A percentile compares a stretch with the other conserved stretches of the same genome.
Evolutionary conservation across 2,888 invertebrate species (phyloP).

Genomic region (Drosophila hawaiiensis): DNA sequence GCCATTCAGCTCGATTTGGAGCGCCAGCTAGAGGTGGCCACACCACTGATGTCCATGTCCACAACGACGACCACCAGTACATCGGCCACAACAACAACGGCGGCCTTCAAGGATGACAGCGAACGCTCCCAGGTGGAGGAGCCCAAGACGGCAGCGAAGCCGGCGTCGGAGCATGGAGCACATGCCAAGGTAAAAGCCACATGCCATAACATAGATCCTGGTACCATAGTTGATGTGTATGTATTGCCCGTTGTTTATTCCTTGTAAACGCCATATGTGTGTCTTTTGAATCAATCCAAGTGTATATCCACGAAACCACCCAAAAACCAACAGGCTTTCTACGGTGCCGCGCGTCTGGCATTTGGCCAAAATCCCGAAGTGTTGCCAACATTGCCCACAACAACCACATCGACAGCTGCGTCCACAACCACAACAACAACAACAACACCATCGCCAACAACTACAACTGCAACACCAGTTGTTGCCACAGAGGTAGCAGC

Average conservation of each 20-base stretch:
- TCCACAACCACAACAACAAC: conserved; percentile 55
- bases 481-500: conserved; percentile 46
- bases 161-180: conserved; percentile 53
- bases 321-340: conserved; percentile 86
- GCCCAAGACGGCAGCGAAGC: conserved; percentile 61
- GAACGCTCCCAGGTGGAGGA: conserved; percentile 71
- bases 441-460: conserved; percentile 67
- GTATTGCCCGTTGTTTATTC: conserved; percentile 39
- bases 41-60: conserved; percentile 74
- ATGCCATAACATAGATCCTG: conserved; percentile 10
- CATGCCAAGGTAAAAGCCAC: conserved; percentile 65
- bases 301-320: conserved; percentile 78
- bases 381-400: conserved; percentile 81
- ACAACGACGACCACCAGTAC: conserved; percentile 67
- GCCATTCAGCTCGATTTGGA: conserved; percentile 68
- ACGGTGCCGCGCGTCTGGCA: conserved; percentile 87
- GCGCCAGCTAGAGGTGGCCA: conserved; percentile 81
- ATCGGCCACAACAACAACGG: conserved; percentile 69
- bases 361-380: conserved; percentile 86
- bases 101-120: conserved; percentile 69
- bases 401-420: conserved; percentile 66
- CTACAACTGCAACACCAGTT: conserved; percentile 52
- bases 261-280: conserved; percentile 67
- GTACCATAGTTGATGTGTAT: conserved; percentile 33
- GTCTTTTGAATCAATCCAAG: conserved; percentile 73